Evolutionary conservation across 2,113 vertebrate species (phyloP).

Genomic region (Shinisaurus crocodilurus): DNA sequence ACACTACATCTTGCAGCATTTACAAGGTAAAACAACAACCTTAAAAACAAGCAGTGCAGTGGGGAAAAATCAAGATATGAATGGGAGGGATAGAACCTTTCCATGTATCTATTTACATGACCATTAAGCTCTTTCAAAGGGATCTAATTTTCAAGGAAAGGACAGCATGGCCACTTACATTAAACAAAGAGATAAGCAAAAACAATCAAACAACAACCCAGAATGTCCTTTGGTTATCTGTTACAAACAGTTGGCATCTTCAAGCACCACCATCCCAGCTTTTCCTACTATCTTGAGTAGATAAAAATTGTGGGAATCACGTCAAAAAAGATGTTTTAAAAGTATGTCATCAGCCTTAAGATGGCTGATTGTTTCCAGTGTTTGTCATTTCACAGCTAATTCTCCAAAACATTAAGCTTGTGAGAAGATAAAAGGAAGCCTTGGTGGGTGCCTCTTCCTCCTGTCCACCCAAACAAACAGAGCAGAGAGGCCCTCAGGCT

Average conservation of each 20-base stretch:
- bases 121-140: neutral
- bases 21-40: neutral
- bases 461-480: too few relatives aligned
- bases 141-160: neutral
- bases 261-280: neutral
- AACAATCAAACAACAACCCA: neutral
- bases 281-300: neutral
- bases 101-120: neutral
- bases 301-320: neutral
- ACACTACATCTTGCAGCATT: neutral
- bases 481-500: neutral
- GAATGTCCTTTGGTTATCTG: neutral
- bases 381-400: neutral
- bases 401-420: neutral
- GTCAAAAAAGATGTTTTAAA: neutral
- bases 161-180: neutral
- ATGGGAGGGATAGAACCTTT: neutral
- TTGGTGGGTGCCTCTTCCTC: too few relatives aligned
- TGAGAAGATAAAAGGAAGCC: neutral
- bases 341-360: neutral
- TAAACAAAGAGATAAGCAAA: neutral
- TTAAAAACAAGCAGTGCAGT: neutral
- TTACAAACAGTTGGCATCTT: neutral
- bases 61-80: neutral
- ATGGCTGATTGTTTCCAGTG: neutral